Evolutionary conservation across 2,797 vertebrate species (phyloP), one percentile per base, ranked within the genome.

Genomic region (Silurus aristotelis): DNA sequence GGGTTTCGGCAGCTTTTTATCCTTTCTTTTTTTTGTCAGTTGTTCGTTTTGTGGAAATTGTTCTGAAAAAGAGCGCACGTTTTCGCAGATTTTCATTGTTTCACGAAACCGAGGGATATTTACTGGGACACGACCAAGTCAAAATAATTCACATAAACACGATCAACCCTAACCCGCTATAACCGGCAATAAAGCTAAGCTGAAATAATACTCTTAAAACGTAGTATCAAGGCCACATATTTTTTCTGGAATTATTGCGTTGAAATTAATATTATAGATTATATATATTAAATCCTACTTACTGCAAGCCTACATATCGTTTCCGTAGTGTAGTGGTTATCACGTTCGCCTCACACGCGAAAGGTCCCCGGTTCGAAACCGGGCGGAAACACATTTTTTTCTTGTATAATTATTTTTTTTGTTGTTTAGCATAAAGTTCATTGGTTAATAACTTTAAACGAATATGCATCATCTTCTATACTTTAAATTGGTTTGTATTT

Each of bases 1-100:
- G 88, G 89, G 88, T 90, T 90, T 89, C 89, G 88, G 88, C 88
- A 90, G 82, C 73, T 6, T 22, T 46, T 43, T 77, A 22, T 2
- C 13, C 1, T 31, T 27, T 9, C 10, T 4, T 46, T 27, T 25
- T 73, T 52, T 5, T 77, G 3, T 77, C 15, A 38, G 15, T 31
- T 20, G 17, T 0, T 43, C 9, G 1, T 46, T 22, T 43, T 71
- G 8, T 22, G 8, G 19, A 4, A 4, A 4, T 17, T 31, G 5
- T 43, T 20, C 8, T 38, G 5, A 68, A 43, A 43, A 70, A 20
- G 17, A 19, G 13, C 14, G 13, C 5, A 67, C 27, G 13, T 14
- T 22, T 14, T 66, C 27, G 31, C 3, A 67, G 66, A 67, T 17
- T 31, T 67, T 31, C 27, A 67, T n/a, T 9, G 64, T 27, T 66